Base-by-base conservation (phyloP, 2,888 invertebrate species). In the Sminthurides aquaticus region DNA sequence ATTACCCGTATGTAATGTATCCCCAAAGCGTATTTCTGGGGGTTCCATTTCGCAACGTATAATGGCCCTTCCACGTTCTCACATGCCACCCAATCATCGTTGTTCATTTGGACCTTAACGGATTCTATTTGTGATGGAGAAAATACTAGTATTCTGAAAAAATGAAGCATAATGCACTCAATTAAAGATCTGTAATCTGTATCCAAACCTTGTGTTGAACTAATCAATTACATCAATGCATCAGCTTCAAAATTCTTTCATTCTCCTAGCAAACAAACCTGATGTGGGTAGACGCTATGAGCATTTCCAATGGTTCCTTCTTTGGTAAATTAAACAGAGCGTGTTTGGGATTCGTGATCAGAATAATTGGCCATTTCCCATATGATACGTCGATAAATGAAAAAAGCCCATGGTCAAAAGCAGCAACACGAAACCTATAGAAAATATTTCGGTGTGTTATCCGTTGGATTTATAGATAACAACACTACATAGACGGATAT, bases 331-430 rank as follows among this genome's bases (percentile, higher is more conserved):
- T 77, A 77, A 86, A 90, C 69, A 85, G 80, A 28, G 89, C 87
- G 79, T 90, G 84, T 80, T 93, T 94, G n/a, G 95, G 95, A 81
- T 93, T 94, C 57, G 93, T 93, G 22, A 94, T 83, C 71, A 95
- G 79, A 54, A 87, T 83, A 27, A 91, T 80, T 8, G 94, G 94
- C 91, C 91, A 93, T 20, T 84, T 80, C 69, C 85, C 83, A 77
- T 90, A 87, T 71, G 81, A 82, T 60, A 88, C 82, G 79, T 94
- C 94, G 64, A 85, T 81, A 80, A 94, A 93, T 29, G 92, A 90
- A 77, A 94, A 86, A 71, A 91, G 80, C 56, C 91, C 93, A 78
- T 93, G 90, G 79, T 95, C 94, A 71, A 94, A 84, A n/a, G 89
- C 92, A 69, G 86, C 84, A 59, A 94, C 78, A 49, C 94, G 84